Base-by-base conservation (phyloP, 2,797 vertebrate species). In the Sus cebifrons region DNA sequence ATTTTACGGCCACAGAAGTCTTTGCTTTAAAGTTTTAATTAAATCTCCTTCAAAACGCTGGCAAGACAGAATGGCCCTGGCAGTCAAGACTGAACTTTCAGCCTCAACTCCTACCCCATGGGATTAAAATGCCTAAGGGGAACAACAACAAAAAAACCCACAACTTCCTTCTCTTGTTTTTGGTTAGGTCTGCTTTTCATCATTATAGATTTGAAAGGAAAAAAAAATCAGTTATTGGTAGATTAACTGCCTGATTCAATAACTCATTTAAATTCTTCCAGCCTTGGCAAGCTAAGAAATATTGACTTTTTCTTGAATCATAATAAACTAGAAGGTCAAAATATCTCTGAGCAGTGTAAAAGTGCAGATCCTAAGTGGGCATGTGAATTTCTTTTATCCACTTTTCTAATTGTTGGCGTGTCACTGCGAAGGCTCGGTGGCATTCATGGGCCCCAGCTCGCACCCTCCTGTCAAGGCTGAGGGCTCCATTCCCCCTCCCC, bases 251-350 rank as follows among this genome's bases (percentile, higher is more conserved):
- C 98, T 98, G 96, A 98, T 96, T 98, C 98, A 98, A 98, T 98
- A 98, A 98, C 97, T 98, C 98, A 98, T 98, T 98, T 98, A 98
- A 98, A 99, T 98, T 98, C 98, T 74, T 96, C 94, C 86, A 97
- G 96, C 97, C 87, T 97, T 98, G 98, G 98, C 97, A 96, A 98
- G 98, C 97, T 96, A 85, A 92, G 97, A 97, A 97, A 97, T 98
- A 98, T 97, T 95, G 98, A 98, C 97, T 98, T 97, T 98, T 97
- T 97, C 97, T 95, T 98, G 98, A 97, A 98, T 98, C 95, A 97
- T 98, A 99, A 99, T 99, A 98, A 99, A 98, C 98, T 97, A 96
- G 98, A 98, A 98, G 97, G 98, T 98, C 98, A 98, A 88, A 98
- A 91, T 98, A 95, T 94, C 96, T 98, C 96, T 64, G 96, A 92